Base-by-base conservation (phyloP, 2,888 invertebrate genomes). In the Mactromeris polynyma region DNA sequence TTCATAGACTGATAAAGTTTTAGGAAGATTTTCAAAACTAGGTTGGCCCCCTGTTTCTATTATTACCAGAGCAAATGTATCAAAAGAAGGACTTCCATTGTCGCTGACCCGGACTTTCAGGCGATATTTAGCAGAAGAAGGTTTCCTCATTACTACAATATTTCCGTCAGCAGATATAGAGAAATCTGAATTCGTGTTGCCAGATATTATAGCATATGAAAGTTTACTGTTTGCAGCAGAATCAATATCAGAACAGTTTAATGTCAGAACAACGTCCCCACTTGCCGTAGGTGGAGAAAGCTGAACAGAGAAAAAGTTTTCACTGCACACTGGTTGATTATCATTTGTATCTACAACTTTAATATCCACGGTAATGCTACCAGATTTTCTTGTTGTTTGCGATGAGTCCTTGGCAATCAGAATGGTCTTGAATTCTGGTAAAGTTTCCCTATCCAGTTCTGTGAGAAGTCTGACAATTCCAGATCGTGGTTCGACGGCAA, bases 231-330 rank as follows among this genome's bases (percentile, higher is more conserved):
- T 94, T 0, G 82, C 69, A 7, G 92, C 94, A 0, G 54, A 40
- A 77, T 95, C 95, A 11, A 64, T 88, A 83, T 95, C 95, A 11
- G 93, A 86, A 73, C 91, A 91, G 21, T 82, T 83, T 21, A 91
- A 42, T 17, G 46, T 40, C 0, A 81, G 33, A n/a, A 91, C 83
- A n/a, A 85, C 38, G 54, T 90, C 88, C 11, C 89, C 90, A 51
- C 91, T 90, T 36, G 86, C n/a, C 11, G 89, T 85, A 11, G 91
- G 89, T 19, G 90, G 83, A 40, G 81, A 80, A 33, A 89, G 58
- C 11, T 82, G n/a, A 0, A 69, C 77, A 6, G 87, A 81, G n/a
- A 78, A 80, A 21, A 88, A 88, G 2, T 86, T 86, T 21, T 77
- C 86, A 14, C 88, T 69, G 85, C 94, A 94, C 6, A 38, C 36